These are phyloP conservation scores for Podocnemis expansa DNA, from an alignment of 2,113 vertebrate species.

Conservation along the genomic window DNA sequence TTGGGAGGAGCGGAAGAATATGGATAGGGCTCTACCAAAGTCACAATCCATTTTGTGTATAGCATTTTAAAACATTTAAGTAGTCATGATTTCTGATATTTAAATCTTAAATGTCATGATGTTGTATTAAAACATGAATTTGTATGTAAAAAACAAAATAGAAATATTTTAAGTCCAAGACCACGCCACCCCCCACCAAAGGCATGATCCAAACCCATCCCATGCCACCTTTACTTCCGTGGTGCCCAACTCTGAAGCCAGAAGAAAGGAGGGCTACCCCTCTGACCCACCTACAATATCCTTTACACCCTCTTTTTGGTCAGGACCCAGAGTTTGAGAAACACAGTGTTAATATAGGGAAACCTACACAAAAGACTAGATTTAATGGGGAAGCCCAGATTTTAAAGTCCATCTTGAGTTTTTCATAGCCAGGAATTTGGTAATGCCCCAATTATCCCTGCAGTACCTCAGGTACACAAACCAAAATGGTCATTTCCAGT, in stretches of 20 bases:
- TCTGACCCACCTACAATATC: background rate
- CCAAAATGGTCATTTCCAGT: background rate
- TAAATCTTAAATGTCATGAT: background rate
- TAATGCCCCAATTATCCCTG: background rate
- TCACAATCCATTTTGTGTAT: background rate
- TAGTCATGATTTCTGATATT: no score
- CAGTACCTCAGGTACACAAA: background rate
- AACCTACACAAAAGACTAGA: background rate
- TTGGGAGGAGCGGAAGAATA: background rate
- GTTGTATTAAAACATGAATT: background rate
- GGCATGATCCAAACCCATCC: background rate
- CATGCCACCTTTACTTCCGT: background rate
- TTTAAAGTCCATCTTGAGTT: accelerated
- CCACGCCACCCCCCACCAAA: no score
- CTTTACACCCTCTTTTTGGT: background rate
- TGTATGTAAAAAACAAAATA: background rate
- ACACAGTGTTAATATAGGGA: background rate
- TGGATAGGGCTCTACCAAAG: background rate
- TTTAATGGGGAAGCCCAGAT: no score
- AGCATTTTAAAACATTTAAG: background rate
- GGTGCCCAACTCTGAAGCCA: background rate
- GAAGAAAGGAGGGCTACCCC: background rate
- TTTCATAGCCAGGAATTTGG: background rate
- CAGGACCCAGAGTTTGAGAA: background rate
- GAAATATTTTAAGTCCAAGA: background rate